Base-by-base conservation (phyloP, 2,888 invertebrate species). In the Aleiodes alternator region DNA sequence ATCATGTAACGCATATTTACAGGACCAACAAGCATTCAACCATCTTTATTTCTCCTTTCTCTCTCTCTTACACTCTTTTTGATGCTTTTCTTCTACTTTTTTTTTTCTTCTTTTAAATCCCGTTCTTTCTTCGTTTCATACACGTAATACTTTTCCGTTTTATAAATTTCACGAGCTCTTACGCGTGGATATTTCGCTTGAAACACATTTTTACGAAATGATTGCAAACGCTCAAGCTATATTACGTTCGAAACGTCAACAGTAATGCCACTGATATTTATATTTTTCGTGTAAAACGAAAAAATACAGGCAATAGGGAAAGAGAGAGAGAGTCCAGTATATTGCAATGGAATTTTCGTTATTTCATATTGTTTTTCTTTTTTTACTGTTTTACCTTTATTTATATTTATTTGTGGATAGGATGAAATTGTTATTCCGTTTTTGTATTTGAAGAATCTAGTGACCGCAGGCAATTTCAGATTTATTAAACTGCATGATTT, bases 1-100 rank as follows among this genome's bases (percentile, higher is more conserved):
- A 14, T 43, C 55, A 43, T 72, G 66, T 31, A 68, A 68, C 68
- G 68, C 31, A 29, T 55, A 72, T 74, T 74, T 73, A 73, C 14
- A 48, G 50, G 38, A 43, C 9, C 14, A 34, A 38, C 38, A n/a
- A 14, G 16, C 16, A n/a, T 43, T 48, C 16, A 38, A 38, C 38
- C 34, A 34, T 34, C 31, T 34, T 16, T 14, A 2, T 14, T 48
- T 64, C 14, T 16, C 34, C 43, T 14, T 51, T 34, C 31, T 56
- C 23, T 53, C 14, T 4, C 16, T 11, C 9, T 38, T 31, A 31
- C n/a, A 12, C 29, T 23, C 1, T 11, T 57, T 7, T 7, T 8
- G 8, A 12, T 29, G 31, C 14, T n/a, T 23, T 23, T 23, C 23
- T 23, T 23, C 23, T 23, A 23, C 2, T 23, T 23, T 23, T 23